These are phyloP conservation scores for Vicugna pacos DNA, from an alignment of 2,113 vertebrate genomes.

Conservation along the genomic window DNA sequence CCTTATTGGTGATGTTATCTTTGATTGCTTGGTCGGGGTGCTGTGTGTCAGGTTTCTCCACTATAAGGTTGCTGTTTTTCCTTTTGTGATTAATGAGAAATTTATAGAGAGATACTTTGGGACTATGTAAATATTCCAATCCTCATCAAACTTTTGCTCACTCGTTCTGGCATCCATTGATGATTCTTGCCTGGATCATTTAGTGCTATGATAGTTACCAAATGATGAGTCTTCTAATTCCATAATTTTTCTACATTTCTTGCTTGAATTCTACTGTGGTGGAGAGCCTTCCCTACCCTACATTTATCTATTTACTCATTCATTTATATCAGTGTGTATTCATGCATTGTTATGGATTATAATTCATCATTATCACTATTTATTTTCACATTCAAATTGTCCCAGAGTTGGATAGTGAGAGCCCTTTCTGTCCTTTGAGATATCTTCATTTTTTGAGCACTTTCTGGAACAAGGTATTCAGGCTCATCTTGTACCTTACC, in stretches of 20 bases:
- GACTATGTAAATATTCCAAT: neutral
- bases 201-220: neutral
- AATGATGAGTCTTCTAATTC: conserved; percentile 19
- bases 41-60: neutral
- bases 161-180: neutral
- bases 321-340: neutral
- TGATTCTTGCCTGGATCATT: neutral
- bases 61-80: neutral
- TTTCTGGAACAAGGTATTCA: neutral
- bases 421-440: neutral
- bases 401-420: neutral
- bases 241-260: neutral
- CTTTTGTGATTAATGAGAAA: conserved; percentile 11
- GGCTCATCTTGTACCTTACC: neutral
- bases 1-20: conserved; percentile 24
- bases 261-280: neutral
- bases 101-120: neutral
- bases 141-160: neutral
- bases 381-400: conserved; percentile 31
- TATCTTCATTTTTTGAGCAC: neutral
- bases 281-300: neutral
- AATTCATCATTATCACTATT: neutral
- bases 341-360: neutral
- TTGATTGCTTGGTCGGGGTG: neutral
- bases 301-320: neutral